A percentile compares a stretch with the other conserved stretches of the same genome.
These are phyloP conservation scores for Trachelus troglodyta DNA, from an alignment of 2,888 invertebrate genomes.

Conservation along the genomic window DNA sequence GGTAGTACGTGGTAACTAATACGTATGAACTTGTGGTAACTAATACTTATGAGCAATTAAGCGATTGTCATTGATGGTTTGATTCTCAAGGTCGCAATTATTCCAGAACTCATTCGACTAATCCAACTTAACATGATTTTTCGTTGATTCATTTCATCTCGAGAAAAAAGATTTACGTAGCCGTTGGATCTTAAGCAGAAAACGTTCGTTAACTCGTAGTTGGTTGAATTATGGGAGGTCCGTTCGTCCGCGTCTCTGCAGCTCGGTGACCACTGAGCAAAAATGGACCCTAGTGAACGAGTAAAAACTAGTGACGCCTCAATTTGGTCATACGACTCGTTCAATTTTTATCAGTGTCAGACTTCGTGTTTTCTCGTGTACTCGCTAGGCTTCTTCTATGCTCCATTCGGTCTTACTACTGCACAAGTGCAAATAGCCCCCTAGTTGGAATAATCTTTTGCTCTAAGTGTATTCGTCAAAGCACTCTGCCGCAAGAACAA, in stretches of 20 bases:
- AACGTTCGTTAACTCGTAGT: conserved; percentile 38
- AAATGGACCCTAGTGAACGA: conserved; percentile 18
- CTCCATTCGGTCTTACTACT: neutral
- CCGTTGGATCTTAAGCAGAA: neutral
- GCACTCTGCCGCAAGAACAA: neutral
- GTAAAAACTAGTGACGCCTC: conserved; percentile 32
- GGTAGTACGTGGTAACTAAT: no score
- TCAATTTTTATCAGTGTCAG: conserved; percentile 4
- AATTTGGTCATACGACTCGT: conserved; percentile 30
- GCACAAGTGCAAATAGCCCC: neutral
- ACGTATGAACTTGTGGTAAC: no score
- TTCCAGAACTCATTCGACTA: neutral
- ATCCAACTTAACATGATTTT: no score
- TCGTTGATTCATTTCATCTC: no score
- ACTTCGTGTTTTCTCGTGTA: neutral
- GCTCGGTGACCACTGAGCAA: conserved; percentile 8
- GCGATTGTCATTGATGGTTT: neutral
- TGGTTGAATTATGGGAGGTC: conserved; percentile 22
- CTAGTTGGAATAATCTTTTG: neutral
- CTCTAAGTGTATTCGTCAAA: neutral
- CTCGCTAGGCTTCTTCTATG: neutral
- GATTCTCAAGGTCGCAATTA: neutral
- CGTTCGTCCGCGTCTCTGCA: conserved; percentile 7
- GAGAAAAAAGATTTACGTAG: neutral
- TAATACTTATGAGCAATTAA: no score